Base-by-base conservation (phyloP, 2,113 vertebrate genomes). In the Rallus limicola region DNA sequence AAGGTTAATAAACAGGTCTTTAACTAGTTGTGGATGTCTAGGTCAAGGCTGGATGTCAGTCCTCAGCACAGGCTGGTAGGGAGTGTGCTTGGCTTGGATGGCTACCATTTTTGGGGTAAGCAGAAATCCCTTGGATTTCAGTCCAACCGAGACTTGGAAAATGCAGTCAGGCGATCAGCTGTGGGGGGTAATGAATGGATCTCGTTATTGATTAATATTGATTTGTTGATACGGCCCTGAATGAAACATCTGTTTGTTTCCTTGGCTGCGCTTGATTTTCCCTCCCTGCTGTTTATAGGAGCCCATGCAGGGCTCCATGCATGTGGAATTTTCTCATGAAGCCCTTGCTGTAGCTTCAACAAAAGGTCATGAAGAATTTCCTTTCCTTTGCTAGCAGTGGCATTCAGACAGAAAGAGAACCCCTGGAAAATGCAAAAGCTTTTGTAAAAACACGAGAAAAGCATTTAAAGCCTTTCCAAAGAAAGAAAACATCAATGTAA, bases 301-400 rank as follows among this genome's bases (percentile, higher is more conserved):
- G 76, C 44, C 60, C 69, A 76, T 29, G 46, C 10, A 2, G 88
- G 53, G 86, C 62, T 96, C 80, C 60, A 15, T 44, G 58, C 69
- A 3, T 9, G 9, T 1, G n/a, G 84, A 92, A 92, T 93, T 94
- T 96, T 95, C 94, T 95, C 95, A 88, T 86, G 90, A 70, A 95
- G 83, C 26, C 81, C 72, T 90, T 78, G 72, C 74, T 2, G 4
- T 71, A 86, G 56, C 38, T 91, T 69, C 72, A 92, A 95, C 90
- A 96, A 96, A 96, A 92, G 95, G 76, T 94, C 38, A 31, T 48
- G 76, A 93, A 96, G 93, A 95, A 95, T 95, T 96, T 95, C 88
- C 88, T 96, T 75, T 85, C 82, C 93, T 92, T 97, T 92, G 71
- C 93, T 71, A 48, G 76, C 7, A 0, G 88, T 90, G 82, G 71